A percentile compares a stretch with the other conserved stretches of the same genome.
These are phyloP conservation scores for Anodontia alba DNA, from an alignment of 2,888 invertebrate species.

Conservation along the genomic window DNA sequence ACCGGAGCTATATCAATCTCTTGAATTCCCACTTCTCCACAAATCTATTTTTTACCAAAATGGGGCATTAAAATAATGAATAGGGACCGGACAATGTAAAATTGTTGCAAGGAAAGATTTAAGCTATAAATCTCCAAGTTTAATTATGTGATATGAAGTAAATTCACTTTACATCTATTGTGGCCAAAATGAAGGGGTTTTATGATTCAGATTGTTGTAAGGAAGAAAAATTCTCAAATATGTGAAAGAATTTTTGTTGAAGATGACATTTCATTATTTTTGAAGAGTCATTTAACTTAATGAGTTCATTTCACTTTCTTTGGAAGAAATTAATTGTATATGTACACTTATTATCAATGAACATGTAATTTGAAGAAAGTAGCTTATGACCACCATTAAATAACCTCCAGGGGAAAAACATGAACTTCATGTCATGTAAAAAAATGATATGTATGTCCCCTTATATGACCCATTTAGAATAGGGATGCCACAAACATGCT, in stretches of 20 bases:
- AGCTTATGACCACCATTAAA: too few relatives aligned
- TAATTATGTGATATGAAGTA: conserved; percentile 35
- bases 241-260: conserved; percentile 11
- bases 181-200: background rate
- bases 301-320: background rate
- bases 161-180: conserved; percentile 8
- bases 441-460: too few relatives aligned
- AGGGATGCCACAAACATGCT: too few relatives aligned
- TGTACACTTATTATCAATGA: too few relatives aligned
- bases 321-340: background rate
- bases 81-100: conserved; percentile 28
- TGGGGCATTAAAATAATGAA: conserved; percentile 55
- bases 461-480: too few relatives aligned
- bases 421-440: too few relatives aligned
- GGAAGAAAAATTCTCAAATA: background rate
- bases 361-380: too few relatives aligned
- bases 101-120: conserved; percentile 20
- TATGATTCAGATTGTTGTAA: background rate
- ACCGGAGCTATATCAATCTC: conserved; percentile 3
- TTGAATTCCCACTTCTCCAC: background rate
- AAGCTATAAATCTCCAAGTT: conserved; percentile 34
- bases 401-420: too few relatives aligned
- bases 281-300: background rate
- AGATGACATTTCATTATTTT: background rate
- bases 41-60: conserved; percentile 31